Conservation (phyloP, 2,888 invertebrate genomes). For the Coecobrya sp. region DNA sequence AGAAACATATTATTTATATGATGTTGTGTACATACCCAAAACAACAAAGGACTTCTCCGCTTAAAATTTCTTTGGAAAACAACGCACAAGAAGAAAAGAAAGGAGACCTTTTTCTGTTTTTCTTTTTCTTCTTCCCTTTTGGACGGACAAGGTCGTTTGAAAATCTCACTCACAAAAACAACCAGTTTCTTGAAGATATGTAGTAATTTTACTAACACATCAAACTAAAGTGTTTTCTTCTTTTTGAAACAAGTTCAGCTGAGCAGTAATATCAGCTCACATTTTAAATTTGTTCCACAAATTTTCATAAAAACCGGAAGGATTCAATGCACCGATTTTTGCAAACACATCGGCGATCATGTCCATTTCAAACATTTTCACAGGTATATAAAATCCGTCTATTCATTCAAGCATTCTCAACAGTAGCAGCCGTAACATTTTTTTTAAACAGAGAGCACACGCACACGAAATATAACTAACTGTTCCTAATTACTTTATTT, state of each 20-base stretch:
- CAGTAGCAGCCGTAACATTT: neutral
- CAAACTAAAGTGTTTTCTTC: neutral
- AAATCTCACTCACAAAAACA: slow-evolving; percentile 47
- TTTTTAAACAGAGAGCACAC: slow-evolving; percentile 1
- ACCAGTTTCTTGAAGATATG: neutral
- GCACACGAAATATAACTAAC: neutral
- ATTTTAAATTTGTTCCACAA: neutral
- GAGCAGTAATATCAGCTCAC: neutral
- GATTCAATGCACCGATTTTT: neutral
- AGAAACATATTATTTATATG: neutral
- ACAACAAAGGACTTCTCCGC: slow-evolving; percentile 62
- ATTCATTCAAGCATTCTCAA: neutral
- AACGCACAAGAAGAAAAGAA: slow-evolving; percentile 6
- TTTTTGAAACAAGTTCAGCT: neutral
- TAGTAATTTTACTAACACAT: neutral
- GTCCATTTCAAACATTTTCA: slow-evolving; percentile 13
- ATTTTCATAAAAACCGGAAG: neutral
- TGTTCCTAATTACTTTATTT: slow-evolving; percentile 20
- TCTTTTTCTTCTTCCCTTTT: slow-evolving; percentile 27
- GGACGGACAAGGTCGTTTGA: slow-evolving; percentile 73
- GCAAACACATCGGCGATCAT: neutral
- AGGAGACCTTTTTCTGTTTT: neutral
- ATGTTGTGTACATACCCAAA: slow-evolving; percentile 59
- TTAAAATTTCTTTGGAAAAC: slow-evolving; percentile 6
- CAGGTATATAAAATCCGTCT: neutral